Conservation (phyloP, 1,140 invertebrate species). For the Drosophila orena region DNA sequence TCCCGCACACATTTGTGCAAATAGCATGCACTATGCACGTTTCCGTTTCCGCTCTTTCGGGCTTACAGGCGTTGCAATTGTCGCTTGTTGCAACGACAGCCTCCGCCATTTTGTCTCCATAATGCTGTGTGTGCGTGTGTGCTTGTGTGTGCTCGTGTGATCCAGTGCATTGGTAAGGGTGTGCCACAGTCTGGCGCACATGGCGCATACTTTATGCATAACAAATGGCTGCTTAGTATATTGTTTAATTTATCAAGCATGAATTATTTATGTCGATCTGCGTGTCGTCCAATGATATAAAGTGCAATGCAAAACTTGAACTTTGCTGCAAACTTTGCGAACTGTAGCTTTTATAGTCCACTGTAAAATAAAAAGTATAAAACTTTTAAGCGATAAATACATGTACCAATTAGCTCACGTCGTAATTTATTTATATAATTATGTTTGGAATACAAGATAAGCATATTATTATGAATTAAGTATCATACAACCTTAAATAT, state of each 20-base stretch:
- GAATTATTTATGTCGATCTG: conserved; percentile 75
- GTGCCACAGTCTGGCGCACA: conserved; percentile 68
- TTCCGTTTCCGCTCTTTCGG: conserved; percentile 75
- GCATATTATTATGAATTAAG: too few species aligned
- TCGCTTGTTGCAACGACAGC: conserved; percentile 67
- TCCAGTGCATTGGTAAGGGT: conserved; percentile 44
- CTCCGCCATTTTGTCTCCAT: conserved; percentile 35
- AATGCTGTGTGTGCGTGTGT: conserved; percentile 4
- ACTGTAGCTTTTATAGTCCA: conserved; percentile 15
- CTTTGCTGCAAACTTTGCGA: conserved; percentile 28
- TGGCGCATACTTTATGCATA: conserved; percentile 79
- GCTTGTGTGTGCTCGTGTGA: conserved; percentile 6
- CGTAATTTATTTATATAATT: too few species aligned
- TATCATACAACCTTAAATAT: too few species aligned
- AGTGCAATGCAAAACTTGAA: conserved; percentile 46
- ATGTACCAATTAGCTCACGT: too few species aligned
- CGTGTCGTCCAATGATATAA: conserved; percentile 48
- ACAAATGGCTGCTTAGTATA: conserved; percentile 78
- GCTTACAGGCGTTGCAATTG: conserved; percentile 79
- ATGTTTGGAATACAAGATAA: too few species aligned
- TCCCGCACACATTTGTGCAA: conserved; percentile 68
- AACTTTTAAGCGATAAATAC: background rate
- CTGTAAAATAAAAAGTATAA: background rate
- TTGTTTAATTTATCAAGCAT: conserved; percentile 84
- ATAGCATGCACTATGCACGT: conserved; percentile 78